A percentile compares a stretch with the other conserved stretches of the same genome.
phyloP scores from a whole-genome alignment of 2,888 invertebrate species.

The Drosophila peninsularis region DNA sequence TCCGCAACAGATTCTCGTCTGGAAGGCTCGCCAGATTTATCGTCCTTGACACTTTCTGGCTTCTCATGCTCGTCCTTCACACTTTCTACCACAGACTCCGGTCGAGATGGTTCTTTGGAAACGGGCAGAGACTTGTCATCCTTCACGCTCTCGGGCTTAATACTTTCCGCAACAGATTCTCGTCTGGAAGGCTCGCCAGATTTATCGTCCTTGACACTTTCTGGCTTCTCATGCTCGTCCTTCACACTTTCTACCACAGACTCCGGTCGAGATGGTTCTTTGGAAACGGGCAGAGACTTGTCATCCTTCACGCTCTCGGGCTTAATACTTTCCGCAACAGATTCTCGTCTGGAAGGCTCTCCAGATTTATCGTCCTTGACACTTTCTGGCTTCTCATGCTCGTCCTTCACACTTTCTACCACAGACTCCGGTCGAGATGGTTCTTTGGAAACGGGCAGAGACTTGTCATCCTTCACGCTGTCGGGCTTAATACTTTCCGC shows the following conservation, averaged over 20 bases:
- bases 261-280: background rate
- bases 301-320: background rate
- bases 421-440: background rate
- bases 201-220: background rate
- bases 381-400: background rate
- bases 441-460: background rate
- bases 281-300: background rate
- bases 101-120: slow-evolving; percentile 28
- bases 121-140: slow-evolving; percentile 17
- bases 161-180: slow-evolving; percentile 36
- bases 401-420: background rate
- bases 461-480: background rate
- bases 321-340: background rate
- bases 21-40: slow-evolving; percentile 8
- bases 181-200: slow-evolving; percentile 22
- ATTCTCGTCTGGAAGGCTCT: background rate
- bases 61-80: slow-evolving; percentile 21
- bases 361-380: background rate
- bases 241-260: background rate
- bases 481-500: background rate
- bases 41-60: slow-evolving; percentile 23
- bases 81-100: slow-evolving; percentile 47
- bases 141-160: background rate
- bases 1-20: slow-evolving; percentile 21
- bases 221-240: background rate